Evolutionary conservation across 2,888 invertebrate species (phyloP).

Genomic region (Julus scanicus): DNA sequence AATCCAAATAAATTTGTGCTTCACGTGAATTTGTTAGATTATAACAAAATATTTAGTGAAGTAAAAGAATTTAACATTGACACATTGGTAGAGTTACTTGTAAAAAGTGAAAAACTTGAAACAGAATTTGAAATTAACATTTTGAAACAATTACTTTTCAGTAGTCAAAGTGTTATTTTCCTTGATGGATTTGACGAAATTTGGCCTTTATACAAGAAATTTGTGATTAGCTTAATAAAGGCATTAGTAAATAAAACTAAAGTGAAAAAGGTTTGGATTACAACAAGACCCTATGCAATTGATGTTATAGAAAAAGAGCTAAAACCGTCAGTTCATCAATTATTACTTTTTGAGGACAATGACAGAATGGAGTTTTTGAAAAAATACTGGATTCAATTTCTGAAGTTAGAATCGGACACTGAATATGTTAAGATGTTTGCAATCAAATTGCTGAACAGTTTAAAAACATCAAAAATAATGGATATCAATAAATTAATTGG

Average conservation of each 20-base stretch:
- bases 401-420: no score
- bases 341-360: background rate
- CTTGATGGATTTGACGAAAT: background rate
- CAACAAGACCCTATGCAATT: no score
- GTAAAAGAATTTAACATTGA: no score
- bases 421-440: no score
- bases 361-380: background rate
- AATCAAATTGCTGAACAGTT: no score
- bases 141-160: background rate
- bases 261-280: background rate
- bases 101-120: no score
- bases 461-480: no score
- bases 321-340: background rate
- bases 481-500: no score
- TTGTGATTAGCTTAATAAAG: background rate
- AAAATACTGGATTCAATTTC: background rate
- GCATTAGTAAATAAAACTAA: background rate
- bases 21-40: no score
- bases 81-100: no score
- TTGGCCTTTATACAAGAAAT: background rate
- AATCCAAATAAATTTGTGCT: no score
- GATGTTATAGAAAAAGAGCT: background rate
- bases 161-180: background rate
- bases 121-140: background rate
- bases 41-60: no score